Conservation (phyloP, 1,140 invertebrate species). For the Leptoteleia sp. region DNA sequence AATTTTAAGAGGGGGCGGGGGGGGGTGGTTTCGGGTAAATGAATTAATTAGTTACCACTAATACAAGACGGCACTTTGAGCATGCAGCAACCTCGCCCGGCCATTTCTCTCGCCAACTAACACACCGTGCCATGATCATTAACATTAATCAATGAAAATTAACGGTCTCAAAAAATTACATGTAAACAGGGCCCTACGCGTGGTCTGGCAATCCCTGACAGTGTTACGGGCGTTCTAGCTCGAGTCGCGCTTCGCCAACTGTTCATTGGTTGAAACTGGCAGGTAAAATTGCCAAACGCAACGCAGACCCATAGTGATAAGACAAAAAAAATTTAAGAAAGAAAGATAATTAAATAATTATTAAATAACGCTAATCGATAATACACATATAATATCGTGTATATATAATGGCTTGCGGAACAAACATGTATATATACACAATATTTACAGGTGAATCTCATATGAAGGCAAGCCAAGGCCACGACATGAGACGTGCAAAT, state of each 20-base stretch:
- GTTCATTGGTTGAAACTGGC: neutral
- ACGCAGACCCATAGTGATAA: conserved; percentile 27
- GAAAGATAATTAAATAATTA: conserved; percentile 40
- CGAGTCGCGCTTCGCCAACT: too few species aligned
- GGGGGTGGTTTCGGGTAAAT: conserved; percentile 41
- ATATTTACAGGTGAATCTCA: conserved; percentile 80
- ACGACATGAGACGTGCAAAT: conserved; percentile 81
- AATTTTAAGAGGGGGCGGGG: conserved; percentile 10
- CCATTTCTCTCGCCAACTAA: conserved; percentile 79
- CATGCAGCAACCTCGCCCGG: conserved; percentile 79
- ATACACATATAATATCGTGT: conserved; percentile 69
- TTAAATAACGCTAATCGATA: conserved; percentile 73
- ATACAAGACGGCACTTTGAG: conserved; percentile 78
- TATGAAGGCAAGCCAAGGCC: conserved; percentile 81
- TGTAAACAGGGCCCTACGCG: conserved; percentile 66
- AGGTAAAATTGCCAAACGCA: conserved; percentile 38
- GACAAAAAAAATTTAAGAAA: too few species aligned
- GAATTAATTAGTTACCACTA: conserved; percentile 80
- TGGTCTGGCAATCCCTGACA: conserved; percentile 61
- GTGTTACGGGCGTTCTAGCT: too few species aligned
- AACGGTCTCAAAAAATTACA: conserved; percentile 75
- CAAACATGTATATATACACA: conserved; percentile 72
- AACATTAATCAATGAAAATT: conserved; percentile 80
- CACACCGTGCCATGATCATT: conserved; percentile 81
- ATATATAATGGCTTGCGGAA: conserved; percentile 63